Conservation (phyloP, 2,113 vertebrate genomes). For the Percopsis transmontana region DNA sequence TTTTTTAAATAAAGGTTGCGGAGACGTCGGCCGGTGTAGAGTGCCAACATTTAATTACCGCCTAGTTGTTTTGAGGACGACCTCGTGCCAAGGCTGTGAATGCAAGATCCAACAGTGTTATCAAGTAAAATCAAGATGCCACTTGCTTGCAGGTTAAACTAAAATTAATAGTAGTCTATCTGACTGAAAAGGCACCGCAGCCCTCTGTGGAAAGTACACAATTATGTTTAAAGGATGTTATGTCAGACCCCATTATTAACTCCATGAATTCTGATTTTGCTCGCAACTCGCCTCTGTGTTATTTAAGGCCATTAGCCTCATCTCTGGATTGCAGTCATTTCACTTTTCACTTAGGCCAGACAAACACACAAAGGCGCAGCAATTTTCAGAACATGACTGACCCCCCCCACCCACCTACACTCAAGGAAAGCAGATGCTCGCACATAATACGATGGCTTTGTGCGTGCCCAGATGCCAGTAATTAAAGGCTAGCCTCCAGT, state of each 20-base stretch:
- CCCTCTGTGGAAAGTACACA: constrained; percentile 55
- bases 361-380: constrained; percentile 59
- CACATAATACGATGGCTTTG: constrained; percentile 48
- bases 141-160: constrained; percentile 54
- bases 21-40: constrained; percentile 47
- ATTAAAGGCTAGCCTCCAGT: constrained; percentile 58
- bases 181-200: constrained; percentile 35
- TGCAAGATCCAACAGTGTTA: constrained; percentile 66
- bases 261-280: constrained; percentile 55
- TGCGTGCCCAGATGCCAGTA: constrained; percentile 52
- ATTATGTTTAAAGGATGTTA: constrained; percentile 59
- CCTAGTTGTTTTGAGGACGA: constrained; percentile 59
- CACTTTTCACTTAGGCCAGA: constrained; percentile 38
- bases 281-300: constrained; percentile 47
- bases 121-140: constrained; percentile 51
- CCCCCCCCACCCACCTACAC: constrained; percentile 36
- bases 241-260: constrained; percentile 64
- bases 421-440: constrained; percentile 52
- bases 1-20: constrained; percentile 32
- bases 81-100: constrained; percentile 48
- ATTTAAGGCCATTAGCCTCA: constrained; percentile 65
- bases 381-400: constrained; percentile 52
- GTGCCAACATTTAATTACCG: constrained; percentile 60
- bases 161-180: constrained; percentile 48
- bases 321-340: constrained; percentile 60